A percentile compares a stretch with the other conserved stretches of the same genome.
phyloP scores from a whole-genome alignment of 2,113 vertebrate genomes.

The Ictalurus punctatus region DNA sequence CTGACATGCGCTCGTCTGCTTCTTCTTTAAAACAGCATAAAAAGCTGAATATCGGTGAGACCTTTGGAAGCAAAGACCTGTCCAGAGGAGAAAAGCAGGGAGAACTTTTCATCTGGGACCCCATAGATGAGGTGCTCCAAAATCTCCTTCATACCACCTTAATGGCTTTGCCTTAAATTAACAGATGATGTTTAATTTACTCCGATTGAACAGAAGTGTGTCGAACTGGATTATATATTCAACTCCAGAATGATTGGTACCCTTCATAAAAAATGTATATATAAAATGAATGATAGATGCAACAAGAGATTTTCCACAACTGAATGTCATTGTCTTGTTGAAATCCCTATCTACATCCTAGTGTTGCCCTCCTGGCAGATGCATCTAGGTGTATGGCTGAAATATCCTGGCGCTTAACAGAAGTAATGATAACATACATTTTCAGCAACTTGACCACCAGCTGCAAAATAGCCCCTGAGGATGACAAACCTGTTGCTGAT shows the following conservation, averaged over 20 bases:
- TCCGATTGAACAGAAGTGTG: neutral
- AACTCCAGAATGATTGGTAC: neutral
- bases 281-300: neutral
- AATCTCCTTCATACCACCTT: neutral
- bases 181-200: neutral
- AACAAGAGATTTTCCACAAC: neutral
- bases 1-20: neutral
- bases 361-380: neutral
- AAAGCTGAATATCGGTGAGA: slow-evolving; percentile 85
- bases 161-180: neutral
- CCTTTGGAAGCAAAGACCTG: slow-evolving; percentile 72
- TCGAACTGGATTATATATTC: neutral
- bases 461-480: neutral
- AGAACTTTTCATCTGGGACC: slow-evolving; percentile 93
- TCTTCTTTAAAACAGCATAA: slow-evolving; percentile 82
- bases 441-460: neutral
- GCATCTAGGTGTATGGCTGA: neutral
- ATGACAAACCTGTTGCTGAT: neutral
- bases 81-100: slow-evolving; percentile 83
- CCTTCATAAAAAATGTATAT: neutral
- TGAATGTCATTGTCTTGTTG: neutral
- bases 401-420: neutral
- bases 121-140: slow-evolving; percentile 87
- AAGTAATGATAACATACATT: neutral
- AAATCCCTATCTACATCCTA: neutral